These are phyloP conservation scores for Scolopax rusticola DNA, from an alignment of 2,797 vertebrate genomes.

Conservation along the genomic window DNA sequence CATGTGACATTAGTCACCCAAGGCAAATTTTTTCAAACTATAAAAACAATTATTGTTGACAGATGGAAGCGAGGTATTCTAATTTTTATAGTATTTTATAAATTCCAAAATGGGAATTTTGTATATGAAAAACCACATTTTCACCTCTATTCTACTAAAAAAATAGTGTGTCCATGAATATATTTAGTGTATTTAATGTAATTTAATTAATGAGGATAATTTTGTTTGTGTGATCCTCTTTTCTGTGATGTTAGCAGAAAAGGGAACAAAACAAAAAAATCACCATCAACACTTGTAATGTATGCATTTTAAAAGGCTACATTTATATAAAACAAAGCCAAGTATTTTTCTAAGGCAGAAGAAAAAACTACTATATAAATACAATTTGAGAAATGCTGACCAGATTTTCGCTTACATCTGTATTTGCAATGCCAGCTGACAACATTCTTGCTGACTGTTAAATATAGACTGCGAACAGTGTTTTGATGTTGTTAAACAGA, in stretches of 20 bases:
- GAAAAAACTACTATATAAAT: not conserved
- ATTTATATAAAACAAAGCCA: not conserved
- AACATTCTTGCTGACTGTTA: not conserved
- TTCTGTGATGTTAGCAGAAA: not conserved
- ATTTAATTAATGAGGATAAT: not conserved
- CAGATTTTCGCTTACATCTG: not conserved
- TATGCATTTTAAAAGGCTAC: not conserved
- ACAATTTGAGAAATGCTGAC: not conserved
- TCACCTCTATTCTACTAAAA: not conserved
- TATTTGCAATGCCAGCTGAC: not conserved
- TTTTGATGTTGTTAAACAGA: not conserved
- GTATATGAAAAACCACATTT: not conserved
- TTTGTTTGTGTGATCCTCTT: not conserved
- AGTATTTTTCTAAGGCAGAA: not conserved
- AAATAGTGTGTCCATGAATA: not conserved
- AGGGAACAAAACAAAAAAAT: not conserved
- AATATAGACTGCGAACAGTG: not conserved
- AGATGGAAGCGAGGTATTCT: not conserved
- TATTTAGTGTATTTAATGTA: not conserved
- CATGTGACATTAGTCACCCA: not conserved
- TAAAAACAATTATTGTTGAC: not conserved
- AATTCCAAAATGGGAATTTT: not conserved
- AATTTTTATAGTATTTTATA: not conserved
- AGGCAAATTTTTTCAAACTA: not conserved
- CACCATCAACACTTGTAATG: not conserved